These are phyloP conservation scores for Egretta garzetta DNA, from an alignment of 2,113 vertebrate species.

Conservation along the genomic window DNA sequence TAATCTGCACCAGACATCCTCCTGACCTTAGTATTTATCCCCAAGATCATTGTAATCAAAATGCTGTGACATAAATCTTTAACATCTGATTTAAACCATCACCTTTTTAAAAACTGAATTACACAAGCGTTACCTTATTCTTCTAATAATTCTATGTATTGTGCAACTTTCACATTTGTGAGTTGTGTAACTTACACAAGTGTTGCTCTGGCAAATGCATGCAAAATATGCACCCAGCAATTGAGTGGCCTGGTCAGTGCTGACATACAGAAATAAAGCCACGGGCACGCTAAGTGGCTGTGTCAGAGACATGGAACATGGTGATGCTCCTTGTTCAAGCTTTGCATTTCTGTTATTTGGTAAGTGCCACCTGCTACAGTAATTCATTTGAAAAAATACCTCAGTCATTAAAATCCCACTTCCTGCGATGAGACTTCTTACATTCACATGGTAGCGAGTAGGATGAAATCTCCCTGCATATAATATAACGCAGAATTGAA, in stretches of 20 bases:
- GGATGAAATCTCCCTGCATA: background rate
- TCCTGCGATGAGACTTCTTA: background rate
- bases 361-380: background rate
- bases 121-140: background rate
- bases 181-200: background rate
- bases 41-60: background rate
- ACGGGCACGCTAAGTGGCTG: too few species aligned
- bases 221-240: background rate
- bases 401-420: background rate
- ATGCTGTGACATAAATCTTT: background rate
- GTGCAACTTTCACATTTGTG: background rate
- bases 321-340: background rate
- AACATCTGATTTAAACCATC: background rate
- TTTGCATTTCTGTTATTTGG: background rate
- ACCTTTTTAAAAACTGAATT: background rate
- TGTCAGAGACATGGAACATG: background rate
- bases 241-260: background rate
- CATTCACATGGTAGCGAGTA: accelerated
- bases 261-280: background rate
- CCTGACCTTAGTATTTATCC: background rate
- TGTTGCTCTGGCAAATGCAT: background rate
- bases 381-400: background rate
- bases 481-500: accelerated
- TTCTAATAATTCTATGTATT: background rate
- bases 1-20: background rate